Base-by-base conservation (phyloP, 2,888 invertebrate genomes). In the Sarcophaga subvicina region DNA sequence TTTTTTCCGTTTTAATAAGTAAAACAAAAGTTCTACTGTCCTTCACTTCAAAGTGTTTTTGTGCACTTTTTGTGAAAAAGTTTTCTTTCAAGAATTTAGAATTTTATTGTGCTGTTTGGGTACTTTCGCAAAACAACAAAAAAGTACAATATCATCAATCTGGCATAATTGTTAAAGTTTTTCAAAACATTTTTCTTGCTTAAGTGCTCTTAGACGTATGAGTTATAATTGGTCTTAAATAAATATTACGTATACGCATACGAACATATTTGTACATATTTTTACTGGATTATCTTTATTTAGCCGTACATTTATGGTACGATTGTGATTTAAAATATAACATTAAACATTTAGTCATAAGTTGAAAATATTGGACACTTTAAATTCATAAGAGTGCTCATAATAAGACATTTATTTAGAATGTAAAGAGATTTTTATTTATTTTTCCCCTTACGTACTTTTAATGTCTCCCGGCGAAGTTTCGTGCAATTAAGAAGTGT, bases 71-170 rank as follows among this genome's bases (percentile, higher is more conserved):
- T 37, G 72, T 49, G 67, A 49, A 45, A 67, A 83, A 78, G 22
- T 78, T 83, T 78, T 78, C 49, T 20, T 5, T 62, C 54, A 54
- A 78, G 49, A 54, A 63, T 20, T 47, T 47, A 71, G 45, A 27
- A 72, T 78, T 72, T 83, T 45, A 37, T 63, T 67, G 72, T 60
- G 66, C 72, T 67, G 47, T 47, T 20, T 20, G 22, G 66, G 47
- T 67, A 67, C 71, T 78, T 83, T 72, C 17, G 47, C 47, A 20
- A 72, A 78, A 83, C 77, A 77, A 12, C 4, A 20, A 83, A 72
- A 69, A 83, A 83, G 72, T 67, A 72, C 60, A 72, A 67, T 83
- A 66, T 78, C 78, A 83, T 83, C 72, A 78, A 83, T 83, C 83
- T 78, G 37, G 49, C 66, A 72, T 72, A 78, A 78, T 67, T 83